Base-by-base conservation (phyloP, 2,113 vertebrate species). In the Corythornis vintsioides region DNA sequence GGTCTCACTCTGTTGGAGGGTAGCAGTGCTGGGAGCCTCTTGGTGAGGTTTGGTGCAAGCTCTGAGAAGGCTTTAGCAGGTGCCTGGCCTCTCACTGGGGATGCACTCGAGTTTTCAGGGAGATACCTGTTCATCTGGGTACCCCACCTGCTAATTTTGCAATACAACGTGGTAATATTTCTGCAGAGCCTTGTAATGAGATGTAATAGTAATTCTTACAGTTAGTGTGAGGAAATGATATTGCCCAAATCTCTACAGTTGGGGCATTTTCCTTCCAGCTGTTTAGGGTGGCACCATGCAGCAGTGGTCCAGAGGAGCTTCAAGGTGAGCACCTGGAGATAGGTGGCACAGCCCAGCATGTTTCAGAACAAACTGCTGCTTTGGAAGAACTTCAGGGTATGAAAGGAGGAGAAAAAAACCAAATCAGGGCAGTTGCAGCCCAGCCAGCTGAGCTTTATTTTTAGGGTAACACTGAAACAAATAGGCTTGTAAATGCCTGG, bases 331-430 rank as follows among this genome's bases (percentile, higher is more conserved):
- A 38, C 19, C 38, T 67, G 50, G 55, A 38, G 35, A 19, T 8
- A 10, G 0, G 0, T 40, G 57, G 55, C 47, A 31, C 72, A 83
- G 73, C 80, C 43, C 43, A 13, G 65, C 0, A 0, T 33, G 22
- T 48, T 53, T 31, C 55, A 42, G 57, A 74, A 64, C n/a, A 57
- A 88, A 28, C 15, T 31, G 29, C 69, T n/a, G 7, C 26, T 72
- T 64, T 33, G 42, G 43, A n/a, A 29, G 4, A 60, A 67, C 45
- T 77, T 88, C 16, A 21, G 52, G 56, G 7, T 55, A 20, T 60
- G 82, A 79, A 69, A 91, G 66, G 48, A 84, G 25, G n/a, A 40
- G 42, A 24, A 42, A 42, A 10, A 61, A 35, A 29, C 42, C 19
- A 63, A 20, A 6, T 3, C 15, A 3, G 21, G 22, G 25, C 11